A percentile compares a stretch with the other conserved stretches of the same genome.
These are phyloP conservation scores for Limanda limanda DNA, from an alignment of 2,113 vertebrate species.

Conservation along the genomic window DNA sequence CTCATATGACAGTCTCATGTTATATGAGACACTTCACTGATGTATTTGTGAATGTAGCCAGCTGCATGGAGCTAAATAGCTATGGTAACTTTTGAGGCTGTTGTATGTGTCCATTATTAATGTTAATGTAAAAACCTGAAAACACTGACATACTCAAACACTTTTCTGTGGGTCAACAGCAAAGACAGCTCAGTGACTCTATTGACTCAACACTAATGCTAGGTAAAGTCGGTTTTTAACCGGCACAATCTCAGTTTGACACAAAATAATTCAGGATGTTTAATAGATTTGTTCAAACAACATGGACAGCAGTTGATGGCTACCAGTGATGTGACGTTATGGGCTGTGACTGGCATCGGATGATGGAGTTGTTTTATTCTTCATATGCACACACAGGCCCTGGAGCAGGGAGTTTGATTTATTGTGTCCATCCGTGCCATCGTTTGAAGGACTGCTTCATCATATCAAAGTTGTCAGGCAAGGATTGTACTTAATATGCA, in stretches of 20 bases:
- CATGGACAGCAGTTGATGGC: background rate
- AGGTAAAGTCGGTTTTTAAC: no score
- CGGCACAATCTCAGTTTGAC: no score
- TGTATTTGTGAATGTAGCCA: background rate
- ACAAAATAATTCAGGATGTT: background rate
- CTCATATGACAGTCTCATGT: no score
- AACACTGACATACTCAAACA: no score
- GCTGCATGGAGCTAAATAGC: background rate
- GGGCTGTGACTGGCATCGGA: background rate
- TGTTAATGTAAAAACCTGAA: no score
- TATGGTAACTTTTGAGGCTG: background rate
- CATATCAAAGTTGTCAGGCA: background rate
- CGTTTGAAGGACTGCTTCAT: background rate
- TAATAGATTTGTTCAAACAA: background rate
- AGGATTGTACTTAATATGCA: background rate
- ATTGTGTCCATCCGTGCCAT: background rate
- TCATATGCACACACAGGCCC: background rate
- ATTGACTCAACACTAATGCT: background rate
- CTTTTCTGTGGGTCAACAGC: no score
- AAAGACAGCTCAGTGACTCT: background rate
- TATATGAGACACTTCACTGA: background rate
- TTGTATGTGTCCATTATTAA: background rate
- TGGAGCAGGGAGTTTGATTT: background rate
- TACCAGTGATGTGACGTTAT: background rate
- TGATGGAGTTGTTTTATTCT: background rate